A percentile compares a stretch with the other conserved stretches of the same genome.
Conservation (phyloP, 2,888 invertebrate genomes). For the Salticus scenicus region DNA sequence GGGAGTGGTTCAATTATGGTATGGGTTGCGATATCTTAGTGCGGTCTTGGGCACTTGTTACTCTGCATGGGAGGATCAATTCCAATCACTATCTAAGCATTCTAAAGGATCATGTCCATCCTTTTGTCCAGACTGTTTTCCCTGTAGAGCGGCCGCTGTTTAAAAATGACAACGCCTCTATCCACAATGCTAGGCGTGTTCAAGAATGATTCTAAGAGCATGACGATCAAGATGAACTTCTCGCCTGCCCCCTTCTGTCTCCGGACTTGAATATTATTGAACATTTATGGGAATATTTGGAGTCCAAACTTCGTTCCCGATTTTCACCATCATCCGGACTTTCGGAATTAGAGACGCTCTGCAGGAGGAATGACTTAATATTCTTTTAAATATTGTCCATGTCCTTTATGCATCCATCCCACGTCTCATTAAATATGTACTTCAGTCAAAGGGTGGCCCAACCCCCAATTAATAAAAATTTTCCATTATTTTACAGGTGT, state of each 20-base stretch:
- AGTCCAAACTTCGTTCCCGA: slow-evolving; percentile 4
- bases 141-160: slow-evolving; percentile 7
- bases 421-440: slow-evolving; percentile 6
- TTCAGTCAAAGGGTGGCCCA: no score
- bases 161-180: neutral
- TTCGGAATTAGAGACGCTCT: neutral
- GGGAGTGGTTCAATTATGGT: slow-evolving; percentile 21
- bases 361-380: slow-evolving; percentile 43
- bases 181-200: neutral
- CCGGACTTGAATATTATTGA: neutral
- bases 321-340: neutral
- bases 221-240: neutral
- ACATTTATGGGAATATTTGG: slow-evolving; percentile 13
- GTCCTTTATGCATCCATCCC: slow-evolving; percentile 45
- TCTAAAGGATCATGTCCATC: slow-evolving; percentile 12
- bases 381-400: slow-evolving; percentile 43
- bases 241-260: neutral
- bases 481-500: no score
- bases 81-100: slow-evolving; percentile 4
- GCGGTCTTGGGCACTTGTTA: neutral
- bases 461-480: no score
- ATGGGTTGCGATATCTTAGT: slow-evolving; percentile 15
- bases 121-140: slow-evolving; percentile 6
- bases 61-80: slow-evolving; percentile 16
- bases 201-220: slow-evolving; percentile 2